These are phyloP conservation scores for Apodemia hepburni DNA, from an alignment of 2,888 invertebrate genomes.

Conservation along the genomic window DNA sequence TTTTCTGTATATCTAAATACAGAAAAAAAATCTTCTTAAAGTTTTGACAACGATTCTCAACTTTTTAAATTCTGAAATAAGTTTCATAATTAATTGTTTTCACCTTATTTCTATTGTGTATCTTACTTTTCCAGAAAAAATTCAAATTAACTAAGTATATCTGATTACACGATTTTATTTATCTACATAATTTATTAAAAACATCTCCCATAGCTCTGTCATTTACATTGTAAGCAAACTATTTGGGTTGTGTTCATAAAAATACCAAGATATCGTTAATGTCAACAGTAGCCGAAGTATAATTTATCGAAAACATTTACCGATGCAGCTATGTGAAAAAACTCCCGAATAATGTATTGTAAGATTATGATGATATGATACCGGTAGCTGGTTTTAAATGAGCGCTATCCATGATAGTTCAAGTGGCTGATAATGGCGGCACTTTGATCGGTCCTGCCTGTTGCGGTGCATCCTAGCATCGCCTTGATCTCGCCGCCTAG, in stretches of 20 bases:
- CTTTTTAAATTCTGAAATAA: too few relatives aligned
- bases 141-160: too few relatives aligned
- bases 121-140: too few relatives aligned
- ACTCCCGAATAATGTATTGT: constrained; percentile 17
- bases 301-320: constrained; percentile 15
- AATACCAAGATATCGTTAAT: constrained; percentile 16
- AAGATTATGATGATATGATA: constrained; percentile 43
- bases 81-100: too few relatives aligned
- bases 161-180: too few relatives aligned
- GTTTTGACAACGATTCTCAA: too few relatives aligned
- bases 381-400: constrained; percentile 60
- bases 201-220: neutral
- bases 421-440: constrained; percentile 63
- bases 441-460: constrained; percentile 53
- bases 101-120: too few relatives aligned
- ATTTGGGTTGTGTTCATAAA: constrained; percentile 4
- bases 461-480: constrained; percentile 32
- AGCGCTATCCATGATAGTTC: constrained; percentile 54
- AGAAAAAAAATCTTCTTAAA: too few relatives aligned
- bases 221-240: constrained; percentile 2
- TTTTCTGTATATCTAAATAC: too few relatives aligned
- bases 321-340: constrained; percentile 16
- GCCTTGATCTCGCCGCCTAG: constrained; percentile 65
- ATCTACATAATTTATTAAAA: neutral
- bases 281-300: constrained; percentile 16